Evolutionary conservation across 64 coral and sea anemone species (phyloP), one percentile per base, ranked within the genome.

Genomic region (Trachythela sp.): DNA sequence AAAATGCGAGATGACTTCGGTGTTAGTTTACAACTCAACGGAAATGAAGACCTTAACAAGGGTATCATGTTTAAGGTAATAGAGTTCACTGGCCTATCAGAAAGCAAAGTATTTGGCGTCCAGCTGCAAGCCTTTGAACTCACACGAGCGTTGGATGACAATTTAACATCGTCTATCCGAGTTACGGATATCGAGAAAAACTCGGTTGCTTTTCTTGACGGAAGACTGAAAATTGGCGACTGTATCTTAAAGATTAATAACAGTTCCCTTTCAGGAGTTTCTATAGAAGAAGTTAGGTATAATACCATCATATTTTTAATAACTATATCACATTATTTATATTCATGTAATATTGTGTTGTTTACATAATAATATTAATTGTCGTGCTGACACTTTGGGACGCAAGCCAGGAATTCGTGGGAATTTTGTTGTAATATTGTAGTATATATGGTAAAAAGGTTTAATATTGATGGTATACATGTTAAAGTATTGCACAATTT

Each of bases 241-340:
- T 36, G 39, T 72, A 87, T 94, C 11, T 56, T 91, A 48, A 85
- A 91, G 85, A 91, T 94, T n/a, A 91, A 94, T 88, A 86, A 85
- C 3, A 87, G 38, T 35, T 15, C 75, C 30, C 30, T 80, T 18
- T 8, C 31, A 11, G 75, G 75, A 13, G 27, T 80, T 39, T 80
- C 75, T 37, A 37, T 18, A 8, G 37, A 35, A 37, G 75, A 80
- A 38, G 26, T 18, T 80, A 80, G 75, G 75, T 80, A 80, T 37
- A 18, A 39, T 17, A 29, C 30, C 35, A 5, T 80, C 35, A 20
- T 64, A 64, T 64, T n/a, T n/a, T 64, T 20, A 1, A 64, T 64
- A 64, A n/a, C 56, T 64, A 24, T 64, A 64, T 64, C 26, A 64
- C 13, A 24, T 26, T 27, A 64, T 15, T 80, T 0, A 34, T 29